Evolutionary conservation across 2,888 invertebrate genomes (phyloP).

Genomic region (Eueremaeus valkanovi): DNA sequence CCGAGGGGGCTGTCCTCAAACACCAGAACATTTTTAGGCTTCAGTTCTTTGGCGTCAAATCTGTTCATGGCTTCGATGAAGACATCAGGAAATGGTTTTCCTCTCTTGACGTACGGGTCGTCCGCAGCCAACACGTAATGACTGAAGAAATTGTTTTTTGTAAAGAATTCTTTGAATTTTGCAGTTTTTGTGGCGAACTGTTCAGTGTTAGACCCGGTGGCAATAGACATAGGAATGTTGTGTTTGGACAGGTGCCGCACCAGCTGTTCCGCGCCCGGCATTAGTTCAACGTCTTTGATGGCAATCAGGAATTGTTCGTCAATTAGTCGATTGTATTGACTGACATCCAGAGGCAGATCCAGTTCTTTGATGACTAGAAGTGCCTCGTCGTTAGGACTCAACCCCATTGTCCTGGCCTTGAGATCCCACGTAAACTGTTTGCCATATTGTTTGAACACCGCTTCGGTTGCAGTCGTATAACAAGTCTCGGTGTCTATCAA

Average conservation of each 20-base stretch:
- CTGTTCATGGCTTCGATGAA: conserved; percentile 71
- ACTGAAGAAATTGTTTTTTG: conserved; percentile 61
- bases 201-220: conserved; percentile 73
- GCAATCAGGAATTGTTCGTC: conserved; percentile 59
- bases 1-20: conserved; percentile 92
- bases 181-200: conserved; percentile 68
- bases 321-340: conserved; percentile 61
- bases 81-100: conserved; percentile 86
- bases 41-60: conserved; percentile 62
- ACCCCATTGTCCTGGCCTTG: conserved; percentile 59
- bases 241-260: conserved; percentile 69
- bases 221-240: conserved; percentile 78
- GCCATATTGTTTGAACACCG: conserved; percentile 63
- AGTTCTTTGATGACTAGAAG: conserved; percentile 56
- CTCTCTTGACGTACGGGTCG: conserved; percentile 75
- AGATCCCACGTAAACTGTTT: conserved; percentile 72
- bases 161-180: conserved; percentile 55
- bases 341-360: conserved; percentile 63
- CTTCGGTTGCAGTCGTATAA: conserved; percentile 69
- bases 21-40: conserved; percentile 55
- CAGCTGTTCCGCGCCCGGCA: conserved; percentile 75
- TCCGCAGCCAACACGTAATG: conserved; percentile 76
- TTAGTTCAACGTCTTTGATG: conserved; percentile 61
- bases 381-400: background rate
- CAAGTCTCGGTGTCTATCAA: conserved; percentile 69